These are phyloP conservation scores for Spinibarbus caldwelli DNA, from an alignment of 2,797 vertebrate species.

Conservation along the genomic window DNA sequence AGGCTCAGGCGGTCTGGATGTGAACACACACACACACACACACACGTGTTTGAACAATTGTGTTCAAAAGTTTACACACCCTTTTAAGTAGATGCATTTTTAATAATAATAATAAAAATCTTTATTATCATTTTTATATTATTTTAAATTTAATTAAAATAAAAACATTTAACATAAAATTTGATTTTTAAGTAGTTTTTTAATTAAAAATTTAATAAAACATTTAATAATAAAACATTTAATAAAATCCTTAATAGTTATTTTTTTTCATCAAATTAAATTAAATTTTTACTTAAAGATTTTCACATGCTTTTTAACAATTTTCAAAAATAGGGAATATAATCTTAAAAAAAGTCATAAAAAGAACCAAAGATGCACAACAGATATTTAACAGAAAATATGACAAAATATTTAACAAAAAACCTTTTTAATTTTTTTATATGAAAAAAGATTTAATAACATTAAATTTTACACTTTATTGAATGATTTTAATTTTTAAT, in stretches of 20 bases:
- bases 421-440: background rate
- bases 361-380: background rate
- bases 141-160: background rate
- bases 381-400: background rate
- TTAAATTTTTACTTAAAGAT: background rate
- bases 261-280: too few species aligned
- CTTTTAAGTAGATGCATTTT: background rate
- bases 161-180: background rate
- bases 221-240: background rate
- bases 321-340: background rate
- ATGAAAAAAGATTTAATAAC: background rate
- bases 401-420: background rate
- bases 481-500: background rate
- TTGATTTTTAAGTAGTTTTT: too few species aligned
- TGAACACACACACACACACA: conserved; percentile 76
- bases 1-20: conserved; percentile 83
- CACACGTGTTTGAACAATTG: background rate
- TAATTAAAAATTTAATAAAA: background rate
- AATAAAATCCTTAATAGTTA: too few species aligned
- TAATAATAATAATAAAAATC: background rate
- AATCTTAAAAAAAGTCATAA: background rate
- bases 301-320: background rate
- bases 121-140: background rate
- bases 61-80: background rate
- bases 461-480: background rate